Evolutionary conservation across 1,140 invertebrate genomes (phyloP).

Genomic region (Ptiloglossa arizonensis): DNA sequence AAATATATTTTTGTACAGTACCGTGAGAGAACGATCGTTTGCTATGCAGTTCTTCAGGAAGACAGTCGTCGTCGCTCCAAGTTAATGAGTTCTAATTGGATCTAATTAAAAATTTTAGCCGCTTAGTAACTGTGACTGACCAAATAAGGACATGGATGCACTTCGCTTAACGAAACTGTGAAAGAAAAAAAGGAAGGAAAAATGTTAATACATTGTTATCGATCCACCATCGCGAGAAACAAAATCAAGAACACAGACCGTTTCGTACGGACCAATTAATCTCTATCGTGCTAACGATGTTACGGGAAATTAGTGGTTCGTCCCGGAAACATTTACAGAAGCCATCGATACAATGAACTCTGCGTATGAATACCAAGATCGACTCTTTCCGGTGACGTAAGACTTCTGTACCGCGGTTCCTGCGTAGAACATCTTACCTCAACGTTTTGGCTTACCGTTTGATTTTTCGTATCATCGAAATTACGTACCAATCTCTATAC

Average conservation of each 20-base stretch:
- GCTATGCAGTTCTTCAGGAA: background rate
- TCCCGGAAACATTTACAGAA: background rate
- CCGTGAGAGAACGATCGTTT: background rate
- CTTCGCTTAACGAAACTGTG: background rate
- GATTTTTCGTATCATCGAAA: no score
- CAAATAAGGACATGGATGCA: conserved; percentile 3
- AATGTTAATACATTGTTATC: background rate
- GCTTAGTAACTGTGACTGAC: conserved; percentile 4
- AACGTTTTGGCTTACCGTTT: no score
- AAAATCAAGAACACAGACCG: background rate
- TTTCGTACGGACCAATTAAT: background rate
- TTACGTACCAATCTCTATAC: no score
- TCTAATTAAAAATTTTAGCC: conserved; percentile 64
- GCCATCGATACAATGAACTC: background rate
- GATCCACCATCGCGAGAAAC: no score
- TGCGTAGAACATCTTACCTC: background rate
- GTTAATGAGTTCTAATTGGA: conserved; percentile 64
- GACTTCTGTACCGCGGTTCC: background rate
- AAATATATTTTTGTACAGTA: background rate
- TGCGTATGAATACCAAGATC: background rate
- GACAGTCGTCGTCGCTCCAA: background rate
- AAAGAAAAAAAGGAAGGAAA: background rate
- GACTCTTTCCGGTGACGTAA: conserved; percentile 2
- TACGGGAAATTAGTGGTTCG: background rate
- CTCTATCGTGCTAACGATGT: background rate